These are phyloP conservation scores for Orestias chungarensis DNA, from an alignment of 2,797 vertebrate species.

Conservation along the genomic window DNA sequence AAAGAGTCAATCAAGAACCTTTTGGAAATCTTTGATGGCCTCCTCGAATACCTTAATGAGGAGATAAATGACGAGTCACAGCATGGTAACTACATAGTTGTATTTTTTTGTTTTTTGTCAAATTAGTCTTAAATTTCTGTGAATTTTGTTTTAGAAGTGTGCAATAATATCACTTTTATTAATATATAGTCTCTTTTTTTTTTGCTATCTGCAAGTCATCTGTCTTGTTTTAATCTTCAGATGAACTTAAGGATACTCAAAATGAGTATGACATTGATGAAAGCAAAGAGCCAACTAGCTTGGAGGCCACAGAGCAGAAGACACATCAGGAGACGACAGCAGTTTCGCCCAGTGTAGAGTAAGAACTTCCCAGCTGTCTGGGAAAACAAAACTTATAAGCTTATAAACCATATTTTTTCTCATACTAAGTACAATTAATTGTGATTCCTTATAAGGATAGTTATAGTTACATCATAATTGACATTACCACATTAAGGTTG, in stretches of 20 bases:
- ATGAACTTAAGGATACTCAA: conserved; percentile 49
- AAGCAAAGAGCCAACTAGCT: conserved; percentile 27
- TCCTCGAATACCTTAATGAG: conserved; percentile 94
- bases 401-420: too few relatives aligned
- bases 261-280: conserved; percentile 28
- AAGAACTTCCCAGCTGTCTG: conserved; percentile 35
- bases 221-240: conserved; percentile 25
- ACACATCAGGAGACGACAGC: conserved; percentile 42
- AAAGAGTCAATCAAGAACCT: conserved; percentile 91
- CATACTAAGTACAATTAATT: neutral
- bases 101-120: neutral
- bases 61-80: conserved; percentile 84
- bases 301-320: conserved; percentile 52
- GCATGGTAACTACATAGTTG: conserved; percentile 80
- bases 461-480: neutral
- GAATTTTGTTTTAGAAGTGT: too few relatives aligned
- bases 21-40: conserved; percentile 95
- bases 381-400: neutral
- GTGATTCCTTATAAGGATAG: neutral
- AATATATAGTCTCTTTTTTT: neutral
- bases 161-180: too few relatives aligned
- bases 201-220: neutral
- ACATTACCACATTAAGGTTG: neutral
- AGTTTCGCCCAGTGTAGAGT: conserved; percentile 69
- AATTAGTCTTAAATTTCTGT: too few relatives aligned